These are phyloP conservation scores for Morpho achilles DNA, from an alignment of 2,888 invertebrate species.

Conservation along the genomic window DNA sequence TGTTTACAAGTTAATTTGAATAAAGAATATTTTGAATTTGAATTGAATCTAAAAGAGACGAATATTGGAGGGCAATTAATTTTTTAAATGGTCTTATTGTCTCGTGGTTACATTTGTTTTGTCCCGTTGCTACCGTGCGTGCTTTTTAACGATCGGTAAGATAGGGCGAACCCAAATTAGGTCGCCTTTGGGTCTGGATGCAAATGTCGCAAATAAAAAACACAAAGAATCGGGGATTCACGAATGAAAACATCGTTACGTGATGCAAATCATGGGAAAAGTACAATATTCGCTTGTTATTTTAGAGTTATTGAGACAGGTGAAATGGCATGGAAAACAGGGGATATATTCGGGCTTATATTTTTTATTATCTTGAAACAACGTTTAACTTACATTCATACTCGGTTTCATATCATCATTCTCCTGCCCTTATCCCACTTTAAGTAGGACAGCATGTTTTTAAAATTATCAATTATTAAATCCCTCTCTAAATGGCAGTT, in stretches of 20 bases:
- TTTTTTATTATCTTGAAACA: too few species aligned
- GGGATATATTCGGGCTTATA: background rate
- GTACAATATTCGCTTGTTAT: conserved; percentile 22
- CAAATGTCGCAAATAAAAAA: conserved; percentile 62
- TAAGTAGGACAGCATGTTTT: too few species aligned
- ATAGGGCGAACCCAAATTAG: conserved; percentile 67
- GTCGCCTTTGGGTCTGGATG: conserved; percentile 29
- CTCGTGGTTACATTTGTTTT: conserved; percentile 59
- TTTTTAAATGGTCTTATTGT: background rate
- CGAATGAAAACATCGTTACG: conserved; percentile 27
- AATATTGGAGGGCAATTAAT: conserved; percentile 4
- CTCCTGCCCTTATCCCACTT: too few species aligned
- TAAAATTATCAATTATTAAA: too few species aligned
- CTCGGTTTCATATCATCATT: too few species aligned
- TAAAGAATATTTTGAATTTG: too few species aligned
- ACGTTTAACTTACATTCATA: too few species aligned
- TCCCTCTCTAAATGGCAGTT: too few species aligned
- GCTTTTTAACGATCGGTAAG: conserved; percentile 69
- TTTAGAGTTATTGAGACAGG: conserved; percentile 24
- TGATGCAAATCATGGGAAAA: conserved; percentile 57
- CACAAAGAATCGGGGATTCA: conserved; percentile 23
- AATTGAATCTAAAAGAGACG: background rate
- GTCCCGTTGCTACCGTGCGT: conserved; percentile 71
- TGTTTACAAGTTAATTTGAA: too few species aligned
- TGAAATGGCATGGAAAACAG: conserved; percentile 21